These are phyloP conservation scores for Rhadina sibilatrix DNA, from an alignment of 2,113 vertebrate genomes.

Conservation along the genomic window DNA sequence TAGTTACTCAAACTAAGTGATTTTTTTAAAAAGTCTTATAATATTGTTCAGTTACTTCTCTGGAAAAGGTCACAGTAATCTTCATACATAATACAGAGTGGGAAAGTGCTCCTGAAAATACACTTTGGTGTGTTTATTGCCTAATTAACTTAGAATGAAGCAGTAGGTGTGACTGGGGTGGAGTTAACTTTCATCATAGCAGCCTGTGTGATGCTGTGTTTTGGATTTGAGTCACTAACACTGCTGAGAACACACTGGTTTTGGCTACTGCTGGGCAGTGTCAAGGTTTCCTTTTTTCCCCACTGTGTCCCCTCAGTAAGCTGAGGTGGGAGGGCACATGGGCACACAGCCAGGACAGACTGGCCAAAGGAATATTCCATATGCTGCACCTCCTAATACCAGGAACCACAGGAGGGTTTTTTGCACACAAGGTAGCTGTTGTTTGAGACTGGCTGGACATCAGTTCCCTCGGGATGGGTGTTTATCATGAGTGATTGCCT, in stretches of 20 bases:
- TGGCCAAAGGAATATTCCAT: not conserved
- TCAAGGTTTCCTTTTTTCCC: not conserved
- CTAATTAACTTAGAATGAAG: not conserved
- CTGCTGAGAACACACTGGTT: not conserved
- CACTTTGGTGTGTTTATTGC: not conserved
- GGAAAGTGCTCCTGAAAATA: not conserved
- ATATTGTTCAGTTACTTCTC: not conserved
- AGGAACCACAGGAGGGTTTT: not conserved
- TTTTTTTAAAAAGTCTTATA: not conserved
- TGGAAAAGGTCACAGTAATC: not conserved
- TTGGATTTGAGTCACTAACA: not conserved
- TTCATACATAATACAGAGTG: not conserved
- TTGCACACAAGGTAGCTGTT: not conserved
- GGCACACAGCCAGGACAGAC: not conserved
- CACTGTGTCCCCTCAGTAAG: not conserved
- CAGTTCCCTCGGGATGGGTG: rapidly evolving
- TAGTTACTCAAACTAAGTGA: not conserved
- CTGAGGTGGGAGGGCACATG: not conserved
- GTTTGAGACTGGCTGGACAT: not conserved
- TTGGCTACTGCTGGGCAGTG: not conserved
- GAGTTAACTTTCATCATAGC: not conserved
- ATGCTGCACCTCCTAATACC: rapidly evolving
- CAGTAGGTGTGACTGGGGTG: not conserved
- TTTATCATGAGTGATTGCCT: not conserved
- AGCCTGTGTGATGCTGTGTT: not conserved